Evolutionary conservation across 2,888 invertebrate genomes (phyloP).

Genomic region (Luperina testacea): DNA sequence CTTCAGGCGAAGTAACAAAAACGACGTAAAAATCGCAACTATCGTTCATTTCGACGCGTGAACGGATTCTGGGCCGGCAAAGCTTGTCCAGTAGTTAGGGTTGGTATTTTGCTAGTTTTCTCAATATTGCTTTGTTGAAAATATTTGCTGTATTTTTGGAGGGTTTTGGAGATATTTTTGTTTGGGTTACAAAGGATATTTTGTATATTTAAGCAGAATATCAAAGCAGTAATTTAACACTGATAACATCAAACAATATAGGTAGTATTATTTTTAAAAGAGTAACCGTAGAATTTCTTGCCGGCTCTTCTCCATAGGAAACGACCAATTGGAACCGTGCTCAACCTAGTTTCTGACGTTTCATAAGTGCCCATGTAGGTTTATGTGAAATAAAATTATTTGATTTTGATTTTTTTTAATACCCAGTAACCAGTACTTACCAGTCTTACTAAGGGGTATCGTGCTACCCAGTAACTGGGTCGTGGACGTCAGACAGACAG

Average conservation of each 20-base stretch:
- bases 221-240: neutral
- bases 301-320: too few relatives aligned
- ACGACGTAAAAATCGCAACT: slow-evolving; percentile 36
- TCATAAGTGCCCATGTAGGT: too few relatives aligned
- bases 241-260: neutral
- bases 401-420: neutral
- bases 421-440: neutral
- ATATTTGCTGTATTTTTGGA: neutral
- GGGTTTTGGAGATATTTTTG: neutral
- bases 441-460: too few relatives aligned
- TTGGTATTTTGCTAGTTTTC: neutral
- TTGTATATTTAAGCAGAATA: neutral
- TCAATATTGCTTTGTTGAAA: neutral
- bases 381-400: too few relatives aligned
- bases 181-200: neutral
- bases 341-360: too few relatives aligned
- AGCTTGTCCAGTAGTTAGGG: slow-evolving; percentile 35
- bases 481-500: too few relatives aligned
- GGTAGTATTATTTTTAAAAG: too few relatives aligned
- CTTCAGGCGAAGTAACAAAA: slow-evolving; percentile 38
- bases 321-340: too few relatives aligned
- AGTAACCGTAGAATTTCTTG: too few relatives aligned
- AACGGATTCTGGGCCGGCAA: slow-evolving; percentile 35
- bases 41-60: slow-evolving; percentile 36
- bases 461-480: too few relatives aligned